Base-by-base conservation (phyloP, 2,888 invertebrate species). In the Drosophila atripex region DNA sequence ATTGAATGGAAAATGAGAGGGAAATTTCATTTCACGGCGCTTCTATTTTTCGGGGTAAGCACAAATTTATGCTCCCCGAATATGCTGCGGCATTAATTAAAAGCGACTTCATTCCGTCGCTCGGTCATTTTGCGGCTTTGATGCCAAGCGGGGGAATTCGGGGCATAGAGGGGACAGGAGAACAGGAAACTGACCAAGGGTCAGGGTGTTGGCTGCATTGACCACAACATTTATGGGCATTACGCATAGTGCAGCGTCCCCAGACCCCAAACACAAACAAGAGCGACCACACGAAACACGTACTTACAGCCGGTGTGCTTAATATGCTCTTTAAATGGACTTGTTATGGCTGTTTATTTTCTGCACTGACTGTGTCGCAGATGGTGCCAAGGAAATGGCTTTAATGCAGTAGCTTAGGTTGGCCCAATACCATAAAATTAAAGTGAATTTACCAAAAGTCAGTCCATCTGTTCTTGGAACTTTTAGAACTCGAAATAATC, bases 61-160 rank as follows among this genome's bases (percentile, higher is more conserved):
- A 38, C 41, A 46, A 75, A 83, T 86, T 77, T 88, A 66, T 75
- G 75, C 72, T 47, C 61, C 66, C 76, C 82, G 71, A 82, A 82
- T 78, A 56, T 71, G 83, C 51, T 56, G 41, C 53, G 63, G 73
- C 75, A 86, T 86, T 84, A 88, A 84, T 84, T 84, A 88, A 88
- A 86, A 71, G 66, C 77, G 72, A 78, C 76, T 71, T 60, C 76
- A 78, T 50, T 61, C 60, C 45, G 49, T 21, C 61, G 71, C 77
- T 73, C 16, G 75, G 59, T 69, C 63, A 74, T 77, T 63, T 58
- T 80, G 85, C 8, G 87, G 87, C 66, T 41, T 21, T 9, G 39
- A 41, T 41, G 21, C 43, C 53, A 52, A 60, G 57, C 64, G 77
- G 73, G 25, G 46, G 35, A 45, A 16, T 5, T 30, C 9, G 41